Base-by-base conservation (phyloP, 2,113 vertebrate genomes). In the Grantiella picta region DNA sequence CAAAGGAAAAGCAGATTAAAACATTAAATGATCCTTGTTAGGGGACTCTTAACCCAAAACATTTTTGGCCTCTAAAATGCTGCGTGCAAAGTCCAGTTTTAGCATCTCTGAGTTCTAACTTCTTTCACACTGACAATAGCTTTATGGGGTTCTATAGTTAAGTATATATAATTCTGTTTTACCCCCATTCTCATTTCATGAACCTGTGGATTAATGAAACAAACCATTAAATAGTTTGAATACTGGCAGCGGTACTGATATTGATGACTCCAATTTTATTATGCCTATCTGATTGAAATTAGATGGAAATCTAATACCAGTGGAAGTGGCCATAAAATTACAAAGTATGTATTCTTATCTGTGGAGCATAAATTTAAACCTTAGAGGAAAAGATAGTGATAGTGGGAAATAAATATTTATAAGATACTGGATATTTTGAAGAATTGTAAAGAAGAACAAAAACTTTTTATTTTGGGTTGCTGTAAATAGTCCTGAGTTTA, bases 161-260 rank as follows among this genome's bases (percentile, higher is more conserved):
- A 89, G 77, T 45, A 60, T 54, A n/a, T 27, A 14, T 70, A 57
- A 82, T 94, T 87, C 64, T 86, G 6, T 89, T 92, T 92, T 86
- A 93, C 35, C 22, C 16, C 15, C 8, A 50, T 69, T 75, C 81
- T 89, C 45, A 38, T 83, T 96, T 95, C 60, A 95, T 91, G 29
- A 93, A 83, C 66, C 82, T 91, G 29, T 36, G 61, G 38, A 49
- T 94, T 70, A 89, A 50, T 89, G 38, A 91, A 96, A 33, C n/a
- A 64, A 94, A 42, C 45, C 63, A 92, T 88, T 90, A 71, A 94
- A 24, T 50, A 76, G 29, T 69, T 78, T 88, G 22, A 83, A 78
- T n/a, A 31, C 47, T 87, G 24, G 15, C 40, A 83, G 24, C 23
- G 80, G 40, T 66, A 73, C 18, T 38, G 29, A n/a, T 11, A 1